These are phyloP conservation scores for Andrena marginata DNA, from an alignment of 2,888 invertebrate species.

Conservation along the genomic window DNA sequence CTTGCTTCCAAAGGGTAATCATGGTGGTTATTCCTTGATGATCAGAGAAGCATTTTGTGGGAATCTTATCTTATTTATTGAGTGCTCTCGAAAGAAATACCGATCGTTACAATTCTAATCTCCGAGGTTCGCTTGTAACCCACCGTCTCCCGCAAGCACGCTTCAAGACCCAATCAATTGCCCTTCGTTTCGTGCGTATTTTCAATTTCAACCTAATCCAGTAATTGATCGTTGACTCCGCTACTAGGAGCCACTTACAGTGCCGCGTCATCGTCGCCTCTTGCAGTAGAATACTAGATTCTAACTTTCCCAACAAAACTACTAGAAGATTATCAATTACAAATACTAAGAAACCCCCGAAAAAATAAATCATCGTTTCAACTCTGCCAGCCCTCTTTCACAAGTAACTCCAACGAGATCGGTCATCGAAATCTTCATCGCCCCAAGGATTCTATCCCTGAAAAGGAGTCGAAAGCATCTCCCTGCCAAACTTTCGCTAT, in stretches of 20 bases:
- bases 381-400: too few species aligned
- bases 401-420: background rate
- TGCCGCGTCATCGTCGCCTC: background rate
- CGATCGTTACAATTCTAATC: too few species aligned
- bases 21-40: too few species aligned
- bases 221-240: conserved; percentile 44
- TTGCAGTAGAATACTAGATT: conserved; percentile 7
- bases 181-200: background rate
- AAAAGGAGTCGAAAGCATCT: too few species aligned
- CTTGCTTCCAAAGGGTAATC: too few species aligned
- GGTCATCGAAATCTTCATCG: too few species aligned
- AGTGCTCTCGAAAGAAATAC: background rate
- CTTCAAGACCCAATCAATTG: conserved; percentile 4
- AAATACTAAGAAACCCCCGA: background rate
- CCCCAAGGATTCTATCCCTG: too few species aligned
- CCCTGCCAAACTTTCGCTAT: too few species aligned
- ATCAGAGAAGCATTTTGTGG: background rate
- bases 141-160: background rate
- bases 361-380: too few species aligned
- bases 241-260: conserved; percentile 6
- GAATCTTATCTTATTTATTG: background rate
- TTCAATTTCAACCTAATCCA: conserved; percentile 36
- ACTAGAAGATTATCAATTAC: background rate
- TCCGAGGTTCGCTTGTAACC: too few species aligned
- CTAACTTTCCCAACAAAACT: background rate